Evolutionary conservation across 2,888 invertebrate genomes (phyloP).

Genomic region (Ptycholaimellus sp.): DNA sequence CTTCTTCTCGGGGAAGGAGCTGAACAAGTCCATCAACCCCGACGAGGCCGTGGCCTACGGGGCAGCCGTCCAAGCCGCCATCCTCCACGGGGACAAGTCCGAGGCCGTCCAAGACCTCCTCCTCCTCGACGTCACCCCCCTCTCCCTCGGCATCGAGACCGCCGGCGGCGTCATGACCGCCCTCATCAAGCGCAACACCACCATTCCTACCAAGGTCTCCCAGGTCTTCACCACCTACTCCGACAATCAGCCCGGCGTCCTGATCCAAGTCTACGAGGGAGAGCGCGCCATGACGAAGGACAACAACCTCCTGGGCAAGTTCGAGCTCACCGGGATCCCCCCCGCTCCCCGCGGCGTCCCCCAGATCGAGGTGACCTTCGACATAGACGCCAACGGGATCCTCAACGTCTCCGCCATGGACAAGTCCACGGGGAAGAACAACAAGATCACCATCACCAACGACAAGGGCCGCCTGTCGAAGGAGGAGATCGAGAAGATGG

Average conservation of each 20-base stretch:
- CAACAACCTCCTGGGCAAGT: slow-evolving; percentile 72
- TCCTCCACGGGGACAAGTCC: slow-evolving; percentile 46
- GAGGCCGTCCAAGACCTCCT: slow-evolving; percentile 55
- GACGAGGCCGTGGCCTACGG: slow-evolving; percentile 94
- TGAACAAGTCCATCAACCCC: slow-evolving; percentile 81
- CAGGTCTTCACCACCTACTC: slow-evolving; percentile 43
- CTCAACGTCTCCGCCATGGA: slow-evolving; percentile 75
- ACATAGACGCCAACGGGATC: slow-evolving; percentile 56
- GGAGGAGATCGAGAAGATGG: slow-evolving; percentile 62
- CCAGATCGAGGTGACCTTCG: slow-evolving; percentile 38
- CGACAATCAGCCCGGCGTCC: slow-evolving; percentile 84
- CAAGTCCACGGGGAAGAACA: slow-evolving; percentile 40
- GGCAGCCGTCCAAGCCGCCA: slow-evolving; percentile 32
- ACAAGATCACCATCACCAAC: slow-evolving; percentile 36
- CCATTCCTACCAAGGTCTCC: slow-evolving; percentile 22
- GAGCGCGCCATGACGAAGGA: slow-evolving; percentile 60
- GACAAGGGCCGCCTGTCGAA: slow-evolving; percentile 49
- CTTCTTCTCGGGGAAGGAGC: slow-evolving; percentile 67
- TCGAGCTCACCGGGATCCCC: slow-evolving; percentile 82
- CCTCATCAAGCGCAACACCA: slow-evolving; percentile 58
- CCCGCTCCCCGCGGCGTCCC: slow-evolving; percentile 76
- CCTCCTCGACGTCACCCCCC: slow-evolving; percentile 66
- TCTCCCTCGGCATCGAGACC: slow-evolving; percentile 71
- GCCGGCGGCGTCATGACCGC: slow-evolving; percentile 84
- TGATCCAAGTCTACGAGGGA: slow-evolving; percentile 38